These are phyloP conservation scores for Ambastaia sidthimunki DNA, from an alignment of 2,797 vertebrate genomes.

Conservation along the genomic window DNA sequence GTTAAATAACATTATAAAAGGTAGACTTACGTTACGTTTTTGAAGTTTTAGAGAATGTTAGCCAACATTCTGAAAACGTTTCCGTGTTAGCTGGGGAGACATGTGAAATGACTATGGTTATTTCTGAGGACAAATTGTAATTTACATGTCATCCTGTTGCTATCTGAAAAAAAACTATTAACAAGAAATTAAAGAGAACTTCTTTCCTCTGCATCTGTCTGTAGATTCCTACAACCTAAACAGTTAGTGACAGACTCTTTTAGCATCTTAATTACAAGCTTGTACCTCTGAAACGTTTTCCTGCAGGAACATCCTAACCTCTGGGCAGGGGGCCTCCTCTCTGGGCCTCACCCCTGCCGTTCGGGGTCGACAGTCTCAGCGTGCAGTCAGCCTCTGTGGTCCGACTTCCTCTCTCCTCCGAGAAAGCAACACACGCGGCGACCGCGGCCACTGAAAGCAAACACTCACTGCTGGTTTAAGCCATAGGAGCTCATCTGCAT, in stretches of 20 bases:
- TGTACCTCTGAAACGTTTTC: constrained; percentile 32
- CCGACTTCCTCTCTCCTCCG: constrained; percentile 31
- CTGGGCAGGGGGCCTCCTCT: constrained; percentile 43
- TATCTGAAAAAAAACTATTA: not conserved
- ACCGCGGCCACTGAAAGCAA: constrained; percentile 29
- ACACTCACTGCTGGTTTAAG: constrained; percentile 26
- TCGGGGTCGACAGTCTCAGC: constrained; percentile 36
- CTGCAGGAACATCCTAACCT: constrained; percentile 27
- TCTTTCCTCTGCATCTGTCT: not conserved
- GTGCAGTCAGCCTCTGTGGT: constrained; percentile 21
- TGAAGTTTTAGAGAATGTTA: too few relatives aligned
- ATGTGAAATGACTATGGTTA: not conserved
- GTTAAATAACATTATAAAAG: too few relatives aligned
- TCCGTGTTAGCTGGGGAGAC: too few relatives aligned
- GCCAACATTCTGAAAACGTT: too few relatives aligned
- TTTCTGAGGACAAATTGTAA: too few relatives aligned
- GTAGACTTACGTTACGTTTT: too few relatives aligned
- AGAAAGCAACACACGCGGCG: constrained; percentile 26
- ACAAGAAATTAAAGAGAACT: not conserved
- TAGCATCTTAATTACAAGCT: constrained; percentile 8
- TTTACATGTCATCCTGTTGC: not conserved
- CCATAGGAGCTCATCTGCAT: constrained; percentile 64
- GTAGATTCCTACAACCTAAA: not conserved
- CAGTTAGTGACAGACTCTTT: constrained; percentile 9
- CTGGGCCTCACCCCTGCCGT: constrained; percentile 27